phyloP scores from a whole-genome alignment of 2,888 invertebrate genomes.

The Plebejus melissa region DNA sequence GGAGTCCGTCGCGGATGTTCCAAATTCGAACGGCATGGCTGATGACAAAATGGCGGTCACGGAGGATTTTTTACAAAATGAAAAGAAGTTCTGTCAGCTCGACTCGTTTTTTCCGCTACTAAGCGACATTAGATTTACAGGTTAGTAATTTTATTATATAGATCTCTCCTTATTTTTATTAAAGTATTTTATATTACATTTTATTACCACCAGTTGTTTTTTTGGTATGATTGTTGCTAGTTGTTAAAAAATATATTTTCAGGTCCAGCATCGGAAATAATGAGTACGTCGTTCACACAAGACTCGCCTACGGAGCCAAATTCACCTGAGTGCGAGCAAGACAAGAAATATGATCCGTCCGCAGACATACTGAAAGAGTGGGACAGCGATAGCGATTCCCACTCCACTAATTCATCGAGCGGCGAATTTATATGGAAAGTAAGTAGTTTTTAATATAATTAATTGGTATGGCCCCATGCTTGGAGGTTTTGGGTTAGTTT shows the following conservation, averaged over 20 bases:
- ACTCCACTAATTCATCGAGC: slow-evolving; percentile 84
- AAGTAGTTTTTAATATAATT: slow-evolving; percentile 33
- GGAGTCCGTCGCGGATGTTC: slow-evolving; percentile 31
- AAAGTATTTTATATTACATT: too few relatives aligned
- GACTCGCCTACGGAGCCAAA: slow-evolving; percentile 69
- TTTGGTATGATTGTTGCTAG: background rate
- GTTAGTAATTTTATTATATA: slow-evolving; percentile 45
- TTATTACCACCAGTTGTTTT: too few relatives aligned
- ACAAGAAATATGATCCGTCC: slow-evolving; percentile 58
- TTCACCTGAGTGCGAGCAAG: slow-evolving; percentile 57
- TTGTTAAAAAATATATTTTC: background rate
- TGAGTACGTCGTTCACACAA: slow-evolving; percentile 71
- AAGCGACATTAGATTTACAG: slow-evolving; percentile 71
- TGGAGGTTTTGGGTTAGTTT: slow-evolving; percentile 27
- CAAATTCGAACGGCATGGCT: slow-evolving; percentile 40
- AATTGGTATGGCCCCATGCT: slow-evolving; percentile 20
- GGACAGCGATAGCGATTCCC: slow-evolving; percentile 83
- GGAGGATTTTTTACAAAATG: slow-evolving; percentile 68
- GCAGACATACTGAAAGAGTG: slow-evolving; percentile 79
- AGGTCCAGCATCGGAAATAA: slow-evolving; percentile 70
- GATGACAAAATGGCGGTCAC: slow-evolving; percentile 53
- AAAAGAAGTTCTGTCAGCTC: slow-evolving; percentile 68
- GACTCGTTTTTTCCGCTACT: slow-evolving; percentile 61
- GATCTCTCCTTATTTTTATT: too few relatives aligned
- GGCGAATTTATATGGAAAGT: slow-evolving; percentile 91